phyloP scores from a whole-genome alignment of 1,140 invertebrate species.

The Brachionus paranguensis region DNA sequence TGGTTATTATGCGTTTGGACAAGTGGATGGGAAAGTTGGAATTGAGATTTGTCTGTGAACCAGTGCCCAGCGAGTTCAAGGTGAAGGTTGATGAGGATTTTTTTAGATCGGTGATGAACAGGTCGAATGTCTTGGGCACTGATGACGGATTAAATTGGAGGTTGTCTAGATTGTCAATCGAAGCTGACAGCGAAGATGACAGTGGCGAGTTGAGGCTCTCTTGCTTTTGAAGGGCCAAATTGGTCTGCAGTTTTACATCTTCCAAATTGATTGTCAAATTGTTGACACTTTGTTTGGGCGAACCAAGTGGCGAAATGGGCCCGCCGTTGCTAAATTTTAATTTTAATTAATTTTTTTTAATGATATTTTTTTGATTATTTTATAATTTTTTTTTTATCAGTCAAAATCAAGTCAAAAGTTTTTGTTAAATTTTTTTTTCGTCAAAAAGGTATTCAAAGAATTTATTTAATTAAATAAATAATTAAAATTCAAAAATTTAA shows the following conservation, averaged over 20 bases:
- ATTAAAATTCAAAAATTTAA: too few relatives aligned
- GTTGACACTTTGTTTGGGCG: background rate
- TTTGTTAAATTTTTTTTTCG: too few relatives aligned
- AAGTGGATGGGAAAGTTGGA: background rate
- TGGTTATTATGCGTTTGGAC: constrained; percentile 16
- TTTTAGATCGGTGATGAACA: constrained; percentile 33
- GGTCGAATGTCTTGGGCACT: constrained; percentile 29
- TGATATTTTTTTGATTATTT: background rate
- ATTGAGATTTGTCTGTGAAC: background rate
- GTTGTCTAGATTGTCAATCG: constrained; percentile 19
- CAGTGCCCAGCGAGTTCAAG: background rate
- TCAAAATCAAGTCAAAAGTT: too few relatives aligned
- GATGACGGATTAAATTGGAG: constrained; percentile 8
- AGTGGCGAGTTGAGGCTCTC: background rate
- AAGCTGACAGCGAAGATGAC: background rate
- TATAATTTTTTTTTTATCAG: too few relatives aligned
- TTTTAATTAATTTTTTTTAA: background rate
- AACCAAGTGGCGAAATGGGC: background rate
- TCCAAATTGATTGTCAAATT: background rate
- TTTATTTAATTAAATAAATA: too few relatives aligned
- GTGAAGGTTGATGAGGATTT: constrained; percentile 12
- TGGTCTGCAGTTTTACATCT: background rate
- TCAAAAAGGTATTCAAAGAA: too few relatives aligned
- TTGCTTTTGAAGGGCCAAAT: background rate
- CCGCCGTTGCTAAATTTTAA: background rate